These are phyloP conservation scores for Lanistes nyassanus DNA, from an alignment of 1,140 invertebrate genomes.

Conservation along the genomic window DNA sequence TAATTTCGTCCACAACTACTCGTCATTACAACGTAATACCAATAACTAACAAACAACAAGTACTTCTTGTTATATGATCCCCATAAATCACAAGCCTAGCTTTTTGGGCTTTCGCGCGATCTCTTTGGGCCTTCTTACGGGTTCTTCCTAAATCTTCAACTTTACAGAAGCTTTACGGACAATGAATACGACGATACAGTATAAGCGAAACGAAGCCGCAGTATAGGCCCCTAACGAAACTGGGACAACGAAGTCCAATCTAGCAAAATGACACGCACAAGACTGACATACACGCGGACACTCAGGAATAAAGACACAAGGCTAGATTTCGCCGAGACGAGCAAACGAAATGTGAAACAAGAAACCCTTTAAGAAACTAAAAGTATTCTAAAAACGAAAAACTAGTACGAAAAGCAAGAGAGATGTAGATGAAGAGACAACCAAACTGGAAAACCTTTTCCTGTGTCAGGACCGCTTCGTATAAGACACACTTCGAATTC, in stretches of 20 bases:
- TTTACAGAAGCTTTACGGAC: background rate
- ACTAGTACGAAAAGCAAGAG: background rate
- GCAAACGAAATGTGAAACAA: background rate
- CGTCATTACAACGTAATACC: too few relatives aligned
- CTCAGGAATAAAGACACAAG: conserved; percentile 1
- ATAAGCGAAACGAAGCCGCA: background rate
- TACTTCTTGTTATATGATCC: too few relatives aligned
- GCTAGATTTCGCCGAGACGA: background rate
- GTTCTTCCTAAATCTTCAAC: too few relatives aligned
- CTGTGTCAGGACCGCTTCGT: background rate
- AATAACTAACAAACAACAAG: too few relatives aligned
- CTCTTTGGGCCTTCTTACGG: too few relatives aligned
- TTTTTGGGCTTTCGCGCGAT: too few relatives aligned
- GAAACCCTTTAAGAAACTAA: background rate
- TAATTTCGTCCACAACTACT: too few relatives aligned
- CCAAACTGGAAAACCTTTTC: conserved; percentile 4
- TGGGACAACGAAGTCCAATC: too few relatives aligned
- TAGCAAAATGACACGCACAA: conserved; percentile 10
- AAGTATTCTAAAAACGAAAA: background rate
- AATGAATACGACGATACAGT: background rate
- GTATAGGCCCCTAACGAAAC: background rate
- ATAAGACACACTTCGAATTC: conserved; percentile 5
- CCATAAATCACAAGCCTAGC: too few relatives aligned
- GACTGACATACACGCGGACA: conserved; percentile 10
- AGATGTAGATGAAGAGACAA: background rate